These are phyloP conservation scores for Physocephala rufipes DNA, from an alignment of 2,888 invertebrate species.

Conservation along the genomic window DNA sequence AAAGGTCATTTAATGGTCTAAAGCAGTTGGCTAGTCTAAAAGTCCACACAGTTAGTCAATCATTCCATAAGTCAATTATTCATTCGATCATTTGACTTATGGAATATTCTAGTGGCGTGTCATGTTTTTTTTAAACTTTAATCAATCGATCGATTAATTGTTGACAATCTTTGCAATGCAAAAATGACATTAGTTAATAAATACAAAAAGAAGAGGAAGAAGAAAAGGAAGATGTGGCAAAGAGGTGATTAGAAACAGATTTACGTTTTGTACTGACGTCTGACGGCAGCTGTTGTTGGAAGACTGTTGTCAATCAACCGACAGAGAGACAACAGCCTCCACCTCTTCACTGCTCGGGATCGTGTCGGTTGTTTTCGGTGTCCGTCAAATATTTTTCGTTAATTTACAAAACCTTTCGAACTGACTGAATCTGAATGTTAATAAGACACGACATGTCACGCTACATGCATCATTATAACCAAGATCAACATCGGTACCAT, in stretches of 20 bases:
- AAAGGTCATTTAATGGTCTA: no score
- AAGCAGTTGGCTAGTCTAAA: no score
- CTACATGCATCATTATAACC: not conserved
- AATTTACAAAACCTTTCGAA: not conserved
- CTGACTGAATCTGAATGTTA: not conserved
- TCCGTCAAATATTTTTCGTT: slow-evolving; percentile 7
- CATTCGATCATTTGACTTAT: no score
- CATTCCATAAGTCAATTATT: slow-evolving; percentile 41
- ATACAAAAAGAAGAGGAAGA: slow-evolving; percentile 23
- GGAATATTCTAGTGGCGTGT: slow-evolving; percentile 20
- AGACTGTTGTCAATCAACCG: not conserved
- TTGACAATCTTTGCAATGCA: slow-evolving; percentile 46
- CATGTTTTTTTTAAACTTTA: slow-evolving; percentile 40
- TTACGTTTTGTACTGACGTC: not conserved
- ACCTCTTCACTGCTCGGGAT: not conserved
- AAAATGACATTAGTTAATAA: slow-evolving; percentile 39
- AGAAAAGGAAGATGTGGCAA: not conserved
- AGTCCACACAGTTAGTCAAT: slow-evolving; percentile 42
- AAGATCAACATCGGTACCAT: slow-evolving; percentile 6
- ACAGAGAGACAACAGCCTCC: not conserved
- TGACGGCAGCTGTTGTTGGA: not conserved
- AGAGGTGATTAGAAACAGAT: not conserved
- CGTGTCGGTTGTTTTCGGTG: slow-evolving; percentile 18
- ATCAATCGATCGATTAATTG: slow-evolving; percentile 47
- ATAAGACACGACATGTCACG: not conserved